These are phyloP conservation scores for Anastrepha ludens DNA, from an alignment of 1,140 invertebrate species.

Conservation along the genomic window DNA sequence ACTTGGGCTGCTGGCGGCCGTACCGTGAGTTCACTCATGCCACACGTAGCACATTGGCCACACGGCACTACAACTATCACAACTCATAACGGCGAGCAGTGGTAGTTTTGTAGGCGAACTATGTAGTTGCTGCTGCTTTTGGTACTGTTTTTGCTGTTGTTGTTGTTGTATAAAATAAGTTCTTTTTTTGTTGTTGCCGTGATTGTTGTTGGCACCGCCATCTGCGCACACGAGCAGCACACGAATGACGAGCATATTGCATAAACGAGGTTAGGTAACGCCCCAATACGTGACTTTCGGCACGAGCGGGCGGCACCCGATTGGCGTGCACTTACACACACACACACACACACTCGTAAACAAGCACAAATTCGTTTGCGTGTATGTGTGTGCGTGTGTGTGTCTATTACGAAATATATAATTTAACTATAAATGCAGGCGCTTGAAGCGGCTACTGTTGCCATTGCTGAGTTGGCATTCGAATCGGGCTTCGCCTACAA, in stretches of 20 bases:
- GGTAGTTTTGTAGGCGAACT: slow-evolving; percentile 9
- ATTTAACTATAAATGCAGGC: slow-evolving; percentile 23
- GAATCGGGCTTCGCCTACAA: slow-evolving; percentile 22
- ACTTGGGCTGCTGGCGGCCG: not conserved
- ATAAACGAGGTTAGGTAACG: slow-evolving; percentile 56
- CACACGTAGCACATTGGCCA: not conserved
- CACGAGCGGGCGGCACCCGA: slow-evolving; percentile 36
- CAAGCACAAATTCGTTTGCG: not conserved
- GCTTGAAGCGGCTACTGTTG: not conserved
- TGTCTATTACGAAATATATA: slow-evolving; percentile 31
- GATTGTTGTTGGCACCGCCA: slow-evolving; percentile 26
- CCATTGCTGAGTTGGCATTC: slow-evolving; percentile 15
- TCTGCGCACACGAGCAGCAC: slow-evolving; percentile 8
- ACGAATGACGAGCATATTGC: slow-evolving; percentile 47
- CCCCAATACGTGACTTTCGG: slow-evolving; percentile 53
- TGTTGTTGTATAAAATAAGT: not conserved
- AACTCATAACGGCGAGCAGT: not conserved
- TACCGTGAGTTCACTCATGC: not conserved
- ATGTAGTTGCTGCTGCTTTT: not conserved
- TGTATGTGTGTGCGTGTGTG: not conserved
- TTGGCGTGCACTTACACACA: not conserved
- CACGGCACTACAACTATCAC: not conserved
- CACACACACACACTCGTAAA: not conserved
- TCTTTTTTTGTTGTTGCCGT: not conserved
- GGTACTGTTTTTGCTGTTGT: not conserved